Base-by-base conservation (phyloP, 1,140 invertebrate species). In the Polyergus mexicanus region DNA sequence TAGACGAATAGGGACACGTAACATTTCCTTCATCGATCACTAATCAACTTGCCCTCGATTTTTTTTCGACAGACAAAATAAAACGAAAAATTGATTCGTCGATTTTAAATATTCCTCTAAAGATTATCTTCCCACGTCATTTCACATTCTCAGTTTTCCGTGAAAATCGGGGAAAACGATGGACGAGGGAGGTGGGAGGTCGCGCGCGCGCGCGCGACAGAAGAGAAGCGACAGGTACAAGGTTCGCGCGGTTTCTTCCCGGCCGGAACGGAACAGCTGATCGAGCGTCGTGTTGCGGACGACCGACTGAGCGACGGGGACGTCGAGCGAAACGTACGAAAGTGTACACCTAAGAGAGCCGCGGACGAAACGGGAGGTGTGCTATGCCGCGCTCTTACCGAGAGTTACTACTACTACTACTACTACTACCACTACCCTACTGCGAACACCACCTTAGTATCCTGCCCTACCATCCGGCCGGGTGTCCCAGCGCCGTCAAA, bases 321-420 rank as follows among this genome's bases (percentile, higher is more conserved):
- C 75, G 72, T 75, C 76, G 72, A 32, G 44, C 75, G 80, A 68
- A 22, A 56, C 75, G 88, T 90, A 89, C 85, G 87, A 89, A 86
- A 89, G 88, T 89, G 58, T 38, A 86, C 83, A 86, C 77, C 74
- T 60, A 84, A 89, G 62, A 86, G 62, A 47, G 72, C 72, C 80
- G 86, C 80, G 65, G 58, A 86, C 77, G 84, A 89, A 91, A 92
- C 86, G 88, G 89, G 92, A 92, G 91, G 92, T 92, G 92, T 92
- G 89, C 90, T 85, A 88, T 90, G 85, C 60, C 76, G 86, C 84
- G 91, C 89, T 92, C 90, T 91, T 91, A 86, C 86, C 91, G 86
- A 88, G 91, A 91, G 90, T 88, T 88, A 86, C 87, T 90, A 89
- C 87, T 91, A 89, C 90, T 87, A 90, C 86, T 90, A 86, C 71